Evolutionary conservation across 2,797 vertebrate genomes (phyloP).

Genomic region (Gymnoscopelus microlampas): DNA sequence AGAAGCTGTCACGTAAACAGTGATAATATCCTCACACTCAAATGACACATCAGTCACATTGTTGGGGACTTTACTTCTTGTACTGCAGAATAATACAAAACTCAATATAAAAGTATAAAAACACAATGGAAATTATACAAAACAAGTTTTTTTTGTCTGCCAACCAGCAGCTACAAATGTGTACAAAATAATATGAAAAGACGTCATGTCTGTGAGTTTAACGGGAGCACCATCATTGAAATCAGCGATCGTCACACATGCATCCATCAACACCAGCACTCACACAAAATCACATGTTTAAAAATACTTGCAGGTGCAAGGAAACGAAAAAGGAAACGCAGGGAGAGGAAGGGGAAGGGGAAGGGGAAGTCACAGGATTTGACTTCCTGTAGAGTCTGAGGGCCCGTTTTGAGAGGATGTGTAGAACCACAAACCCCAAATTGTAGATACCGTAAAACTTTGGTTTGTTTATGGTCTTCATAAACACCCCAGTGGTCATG

Average conservation of each 20-base stretch:
- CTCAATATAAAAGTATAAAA: conserved; percentile 61
- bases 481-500: conserved; percentile 2
- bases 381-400: conserved; percentile 65
- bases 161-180: conserved; percentile 69
- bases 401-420: neutral
- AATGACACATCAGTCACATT: conserved; percentile 68
- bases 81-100: conserved; percentile 49
- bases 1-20: neutral
- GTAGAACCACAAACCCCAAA: neutral
- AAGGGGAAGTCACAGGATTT: conserved; percentile 60
- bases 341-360: conserved; percentile 24
- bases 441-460: neutral
- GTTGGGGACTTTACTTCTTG: conserved; percentile 62
- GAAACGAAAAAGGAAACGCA: conserved; percentile 62
- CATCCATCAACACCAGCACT: conserved; percentile 24
- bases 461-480: conserved; percentile 25
- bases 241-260: conserved; percentile 66
- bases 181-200: conserved; percentile 52
- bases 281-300: conserved; percentile 34
- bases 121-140: conserved; percentile 46
- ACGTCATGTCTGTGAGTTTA: conserved; percentile 60
- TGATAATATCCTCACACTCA: conserved; percentile 22
- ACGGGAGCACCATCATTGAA: conserved; percentile 74
- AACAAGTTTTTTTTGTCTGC: conserved; percentile 51
- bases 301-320: conserved; percentile 62